Percentiles rank a stretch among this genome's conserved stretches.
Evolutionary conservation across 2,113 vertebrate genomes (phyloP).

Genomic region (Cairina moschata): DNA sequence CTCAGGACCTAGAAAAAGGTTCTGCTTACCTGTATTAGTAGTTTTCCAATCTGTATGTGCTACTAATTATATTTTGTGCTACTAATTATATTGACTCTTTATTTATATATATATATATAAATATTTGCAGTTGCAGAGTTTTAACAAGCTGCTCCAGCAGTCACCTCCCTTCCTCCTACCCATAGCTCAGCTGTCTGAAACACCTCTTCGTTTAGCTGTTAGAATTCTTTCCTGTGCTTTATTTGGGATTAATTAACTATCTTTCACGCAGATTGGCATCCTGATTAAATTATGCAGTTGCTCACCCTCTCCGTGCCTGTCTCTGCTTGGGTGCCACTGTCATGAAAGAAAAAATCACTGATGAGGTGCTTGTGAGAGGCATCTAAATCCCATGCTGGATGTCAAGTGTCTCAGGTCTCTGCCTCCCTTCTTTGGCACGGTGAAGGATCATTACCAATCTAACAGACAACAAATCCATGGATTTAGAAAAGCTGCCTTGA

Average conservation of each 20-base stretch:
- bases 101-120: no score
- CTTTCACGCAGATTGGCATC: not conserved
- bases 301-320: rapidly evolving
- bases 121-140: not conserved
- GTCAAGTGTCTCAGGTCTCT: not conserved
- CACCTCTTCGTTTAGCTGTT: not conserved
- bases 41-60: not conserved
- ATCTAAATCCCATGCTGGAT: not conserved
- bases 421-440: not conserved
- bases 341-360: not conserved
- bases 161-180: rapidly evolving
- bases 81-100: not conserved
- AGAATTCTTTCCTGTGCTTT: not conserved
- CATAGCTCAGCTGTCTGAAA: no score
- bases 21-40: not conserved
- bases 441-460: not conserved
- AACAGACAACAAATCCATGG: not conserved
- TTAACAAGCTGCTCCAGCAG: not conserved
- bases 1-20: not conserved
- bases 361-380: not conserved
- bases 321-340: not conserved
- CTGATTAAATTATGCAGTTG: not conserved
- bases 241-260: not conserved
- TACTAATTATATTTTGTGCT: no score
- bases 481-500: not conserved